Evolutionary conservation across 2,888 invertebrate species (phyloP), one percentile per base, ranked within the genome.

Genomic region (Acrobasis repandana): DNA sequence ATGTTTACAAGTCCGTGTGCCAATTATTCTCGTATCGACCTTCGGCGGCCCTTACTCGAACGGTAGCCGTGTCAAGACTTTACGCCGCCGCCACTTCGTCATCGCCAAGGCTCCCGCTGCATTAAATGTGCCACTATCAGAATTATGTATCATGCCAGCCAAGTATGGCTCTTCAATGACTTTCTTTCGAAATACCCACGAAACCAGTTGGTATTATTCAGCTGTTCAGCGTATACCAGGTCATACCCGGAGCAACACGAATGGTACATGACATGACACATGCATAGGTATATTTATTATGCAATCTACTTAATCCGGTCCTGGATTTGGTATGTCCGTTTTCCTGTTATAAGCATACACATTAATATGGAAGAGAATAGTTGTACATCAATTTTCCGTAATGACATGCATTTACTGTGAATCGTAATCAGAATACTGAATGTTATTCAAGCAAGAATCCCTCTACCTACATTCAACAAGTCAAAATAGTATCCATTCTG

Each of bases 1-100:
- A 63, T 82, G 82, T 84, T 83, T 82, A 78, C 76, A 70, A 75
- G 79, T 75, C 75, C 77, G 72, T 79, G 79, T 79, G 76, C 80
- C 79, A 78, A 80, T 81, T 82, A 79, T 71, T 75, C 69, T 72
- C 65, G 70, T 63, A 72, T 65, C 70, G 79, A 79, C 84, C 82
- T 83, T 85, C 79, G 69, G 14, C 66, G 67, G 74, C 78, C 80
- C 77, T 80, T 72, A 71, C 66, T 64, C 64, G 67, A 61, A 70
- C 59, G 50, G 59, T 46, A 36, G 48, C 52, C 34, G 15, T 34
- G 54, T 54, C 54, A 54, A 54, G 54, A 58, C 34, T 34, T 56
- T 58, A 58, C 57, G 59, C 67, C 58, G 59, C 67, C 58, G 64
- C 49, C 59, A 51, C 65, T 51, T 63, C 71, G 72, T 73, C 74